phyloP scores from a whole-genome alignment of 2,888 invertebrate species.

The Heteropelma amictum region DNA sequence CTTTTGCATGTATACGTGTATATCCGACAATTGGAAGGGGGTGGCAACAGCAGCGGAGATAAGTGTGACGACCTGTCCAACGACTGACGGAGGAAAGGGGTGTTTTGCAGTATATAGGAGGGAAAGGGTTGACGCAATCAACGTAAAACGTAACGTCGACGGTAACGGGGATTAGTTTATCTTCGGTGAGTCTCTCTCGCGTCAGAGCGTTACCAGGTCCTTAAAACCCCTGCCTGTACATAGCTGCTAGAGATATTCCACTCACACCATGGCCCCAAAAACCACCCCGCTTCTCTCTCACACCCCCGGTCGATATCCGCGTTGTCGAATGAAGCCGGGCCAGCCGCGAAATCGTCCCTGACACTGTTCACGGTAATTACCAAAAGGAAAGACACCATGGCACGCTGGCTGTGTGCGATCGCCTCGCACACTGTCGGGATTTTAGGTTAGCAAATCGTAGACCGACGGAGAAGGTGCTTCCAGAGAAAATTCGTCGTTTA shows the following conservation, averaged over 20 bases:
- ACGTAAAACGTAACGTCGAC: slow-evolving; percentile 77
- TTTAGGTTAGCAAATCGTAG: slow-evolving; percentile 13
- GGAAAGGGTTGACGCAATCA: slow-evolving; percentile 77
- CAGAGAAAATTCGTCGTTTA: slow-evolving; percentile 17
- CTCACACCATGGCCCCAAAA: slow-evolving; percentile 18
- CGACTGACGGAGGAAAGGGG: slow-evolving; percentile 58
- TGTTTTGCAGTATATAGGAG: slow-evolving; percentile 18
- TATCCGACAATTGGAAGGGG: slow-evolving; percentile 36
- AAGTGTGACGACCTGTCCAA: slow-evolving; percentile 78
- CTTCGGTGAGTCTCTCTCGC: slow-evolving; percentile 64
- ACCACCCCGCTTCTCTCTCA: neutral
- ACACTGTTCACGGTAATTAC: slow-evolving; percentile 50
- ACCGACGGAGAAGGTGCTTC: neutral
- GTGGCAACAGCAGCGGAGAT: slow-evolving; percentile 67
- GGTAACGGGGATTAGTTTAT: slow-evolving; percentile 78
- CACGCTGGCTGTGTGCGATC: neutral
- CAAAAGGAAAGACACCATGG: slow-evolving; percentile 32
- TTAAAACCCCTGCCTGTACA: slow-evolving; percentile 1
- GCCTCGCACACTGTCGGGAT: slow-evolving; percentile 15
- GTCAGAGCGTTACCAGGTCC: slow-evolving; percentile 26
- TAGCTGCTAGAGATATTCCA: slow-evolving; percentile 18
- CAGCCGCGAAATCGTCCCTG: slow-evolving; percentile 53
- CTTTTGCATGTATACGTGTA: slow-evolving; percentile 10
- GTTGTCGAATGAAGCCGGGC: neutral
- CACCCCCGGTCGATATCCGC: slow-evolving; percentile 6